A percentile compares a stretch with the other conserved stretches of the same genome.
phyloP scores from a whole-genome alignment of 2,888 invertebrate species.

The Drosophila demipolita region DNA sequence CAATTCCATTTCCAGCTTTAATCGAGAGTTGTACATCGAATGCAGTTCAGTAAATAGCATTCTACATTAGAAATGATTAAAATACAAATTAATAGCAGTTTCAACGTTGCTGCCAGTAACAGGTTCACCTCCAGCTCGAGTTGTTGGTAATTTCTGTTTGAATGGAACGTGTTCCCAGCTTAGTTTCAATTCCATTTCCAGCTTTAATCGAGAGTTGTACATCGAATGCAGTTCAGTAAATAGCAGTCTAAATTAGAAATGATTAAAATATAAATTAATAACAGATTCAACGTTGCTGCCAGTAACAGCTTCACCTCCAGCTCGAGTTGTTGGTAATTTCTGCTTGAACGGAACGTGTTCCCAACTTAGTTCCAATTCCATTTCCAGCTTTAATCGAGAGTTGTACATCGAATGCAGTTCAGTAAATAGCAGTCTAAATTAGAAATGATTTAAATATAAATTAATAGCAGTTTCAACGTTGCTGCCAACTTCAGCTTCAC shows the following conservation, averaged over 20 bases:
- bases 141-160: too few relatives aligned
- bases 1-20: neutral
- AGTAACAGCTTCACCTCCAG: neutral
- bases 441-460: neutral
- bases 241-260: too few relatives aligned
- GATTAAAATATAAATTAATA: too few relatives aligned
- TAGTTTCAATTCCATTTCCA: neutral
- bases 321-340: neutral
- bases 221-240: too few relatives aligned
- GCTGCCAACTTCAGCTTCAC: too few relatives aligned
- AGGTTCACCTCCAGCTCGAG: too few relatives aligned
- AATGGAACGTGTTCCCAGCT: neutral
- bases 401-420: neutral
- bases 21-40: neutral
- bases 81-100: neutral
- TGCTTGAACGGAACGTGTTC: too few relatives aligned
- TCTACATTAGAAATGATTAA: neutral
- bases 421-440: neutral
- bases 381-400: neutral
- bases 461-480: neutral
- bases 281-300: too few relatives aligned
- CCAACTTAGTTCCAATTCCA: too few relatives aligned
- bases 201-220: neutral
- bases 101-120: neutral
- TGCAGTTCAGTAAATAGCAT: neutral